Percentiles rank a stretch among this genome's conserved stretches.
These are phyloP conservation scores for Venustaconcha ellipsiformis DNA, from an alignment of 1,140 invertebrate species.

Conservation along the genomic window DNA sequence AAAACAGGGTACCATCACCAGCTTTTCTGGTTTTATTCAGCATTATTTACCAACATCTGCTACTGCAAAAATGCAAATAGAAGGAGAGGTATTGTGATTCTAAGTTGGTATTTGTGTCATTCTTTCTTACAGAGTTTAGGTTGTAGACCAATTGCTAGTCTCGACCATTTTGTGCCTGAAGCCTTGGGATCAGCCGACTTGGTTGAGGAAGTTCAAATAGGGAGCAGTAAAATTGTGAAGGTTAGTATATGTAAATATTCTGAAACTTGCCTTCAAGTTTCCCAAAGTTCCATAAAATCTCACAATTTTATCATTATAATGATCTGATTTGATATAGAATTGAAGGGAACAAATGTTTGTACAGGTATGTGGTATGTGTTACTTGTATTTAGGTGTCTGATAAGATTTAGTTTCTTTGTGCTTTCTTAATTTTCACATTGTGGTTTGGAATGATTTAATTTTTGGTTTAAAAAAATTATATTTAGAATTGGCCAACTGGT, in stretches of 20 bases:
- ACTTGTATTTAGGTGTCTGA: no score
- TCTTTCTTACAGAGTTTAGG: conserved; percentile 78
- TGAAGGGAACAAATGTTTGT: not conserved
- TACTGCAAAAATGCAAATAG: no score
- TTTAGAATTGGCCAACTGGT: no score
- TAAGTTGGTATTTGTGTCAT: no score
- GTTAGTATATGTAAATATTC: conserved; percentile 67
- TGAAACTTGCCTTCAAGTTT: not conserved
- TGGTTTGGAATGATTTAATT: no score
- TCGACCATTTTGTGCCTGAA: conserved; percentile 97
- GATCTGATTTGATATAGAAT: not conserved
- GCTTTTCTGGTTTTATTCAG: no score
- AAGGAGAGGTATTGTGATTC: no score
- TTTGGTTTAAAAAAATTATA: no score
- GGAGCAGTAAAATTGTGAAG: conserved; percentile 93
- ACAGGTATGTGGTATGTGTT: not conserved
- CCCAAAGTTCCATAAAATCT: not conserved
- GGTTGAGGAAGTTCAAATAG: conserved; percentile 93
- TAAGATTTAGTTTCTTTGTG: no score
- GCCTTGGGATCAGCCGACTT: conserved; percentile 92
- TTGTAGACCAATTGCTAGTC: conserved; percentile 96
- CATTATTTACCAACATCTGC: no score
- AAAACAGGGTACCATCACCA: no score
- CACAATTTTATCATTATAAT: not conserved
- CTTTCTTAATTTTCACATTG: no score